phyloP scores from a whole-genome alignment of 2,797 vertebrate genomes.

The Oreochromis mossambicus region DNA sequence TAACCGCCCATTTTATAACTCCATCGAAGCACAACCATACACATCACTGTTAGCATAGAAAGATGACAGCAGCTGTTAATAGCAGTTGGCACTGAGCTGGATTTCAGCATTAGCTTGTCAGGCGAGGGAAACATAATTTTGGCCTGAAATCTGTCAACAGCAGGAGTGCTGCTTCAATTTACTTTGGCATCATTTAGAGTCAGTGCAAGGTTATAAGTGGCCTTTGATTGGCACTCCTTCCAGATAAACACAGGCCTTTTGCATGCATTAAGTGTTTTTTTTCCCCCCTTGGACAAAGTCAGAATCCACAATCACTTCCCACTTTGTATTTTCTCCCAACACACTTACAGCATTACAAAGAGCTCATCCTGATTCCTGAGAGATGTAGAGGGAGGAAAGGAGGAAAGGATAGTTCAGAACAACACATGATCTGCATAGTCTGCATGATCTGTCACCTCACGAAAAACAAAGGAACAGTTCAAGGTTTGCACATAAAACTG shows the following conservation, averaged over 20 bases:
- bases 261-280: neutral
- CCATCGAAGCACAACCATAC: neutral
- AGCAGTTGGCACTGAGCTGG: slow-evolving; percentile 4
- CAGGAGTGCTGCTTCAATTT: slow-evolving; percentile 10
- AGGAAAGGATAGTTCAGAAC: slow-evolving; percentile 39
- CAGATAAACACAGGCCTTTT: neutral
- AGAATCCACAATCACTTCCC: slow-evolving; percentile 2
- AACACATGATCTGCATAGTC: neutral
- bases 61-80: slow-evolving; percentile 13
- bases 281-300: neutral
- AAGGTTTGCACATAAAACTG: neutral
- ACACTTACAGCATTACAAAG: slow-evolving; percentile 75
- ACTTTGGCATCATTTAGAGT: neutral
- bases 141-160: slow-evolving; percentile 2
- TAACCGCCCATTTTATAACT: neutral
- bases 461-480: neutral
- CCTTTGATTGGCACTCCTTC: neutral
- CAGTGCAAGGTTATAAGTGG: neutral
- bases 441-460: neutral
- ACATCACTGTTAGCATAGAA: neutral
- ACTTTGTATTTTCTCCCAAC: neutral
- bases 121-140: neutral
- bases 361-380: slow-evolving; percentile 70
- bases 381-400: slow-evolving; percentile 18
- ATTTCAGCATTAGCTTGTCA: neutral